Percentiles rank a stretch among this genome's conserved stretches.
phyloP scores from a whole-genome alignment of 1,140 invertebrate genomes.

The Drosophila sp. region DNA sequence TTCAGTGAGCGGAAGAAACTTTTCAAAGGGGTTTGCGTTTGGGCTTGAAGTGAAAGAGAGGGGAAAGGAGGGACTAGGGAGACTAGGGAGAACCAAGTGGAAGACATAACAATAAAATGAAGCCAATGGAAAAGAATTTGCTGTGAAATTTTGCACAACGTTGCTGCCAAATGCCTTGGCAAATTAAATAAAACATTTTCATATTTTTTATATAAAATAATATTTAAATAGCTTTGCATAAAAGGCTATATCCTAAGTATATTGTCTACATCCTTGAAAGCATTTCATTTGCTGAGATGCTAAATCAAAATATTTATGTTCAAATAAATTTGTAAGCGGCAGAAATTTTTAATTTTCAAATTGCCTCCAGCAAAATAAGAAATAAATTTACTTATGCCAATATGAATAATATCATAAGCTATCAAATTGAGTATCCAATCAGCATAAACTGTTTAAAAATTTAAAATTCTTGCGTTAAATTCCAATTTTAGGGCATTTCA shows the following conservation, averaged over 20 bases:
- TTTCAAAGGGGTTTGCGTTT: slow-evolving; percentile 19
- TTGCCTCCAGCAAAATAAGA: neutral
- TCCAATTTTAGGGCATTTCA: no score
- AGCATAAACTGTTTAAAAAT: no score
- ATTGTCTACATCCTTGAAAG: slow-evolving; percentile 14
- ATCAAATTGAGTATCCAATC: neutral
- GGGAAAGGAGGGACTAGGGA: neutral
- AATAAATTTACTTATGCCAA: neutral
- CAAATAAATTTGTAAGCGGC: neutral
- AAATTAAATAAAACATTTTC: slow-evolving; percentile 57
- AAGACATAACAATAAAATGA: slow-evolving; percentile 29
- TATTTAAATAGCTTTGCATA: slow-evolving; percentile 17
- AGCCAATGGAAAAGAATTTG: slow-evolving; percentile 25
- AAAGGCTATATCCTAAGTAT: slow-evolving; percentile 23
- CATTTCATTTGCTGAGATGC: neutral
- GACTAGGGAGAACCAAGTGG: neutral
- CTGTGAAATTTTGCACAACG: slow-evolving; percentile 40
- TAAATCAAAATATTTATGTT: slow-evolving; percentile 12
- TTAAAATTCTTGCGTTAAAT: no score
- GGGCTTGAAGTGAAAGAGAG: neutral
- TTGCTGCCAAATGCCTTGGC: slow-evolving; percentile 8
- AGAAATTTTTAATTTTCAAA: neutral
- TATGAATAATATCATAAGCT: no score
- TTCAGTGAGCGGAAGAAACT: slow-evolving; percentile 40
- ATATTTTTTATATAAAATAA: slow-evolving; percentile 32